These are phyloP conservation scores for Cryptosula pallasiana DNA, from an alignment of 2,888 invertebrate genomes.

Conservation along the genomic window DNA sequence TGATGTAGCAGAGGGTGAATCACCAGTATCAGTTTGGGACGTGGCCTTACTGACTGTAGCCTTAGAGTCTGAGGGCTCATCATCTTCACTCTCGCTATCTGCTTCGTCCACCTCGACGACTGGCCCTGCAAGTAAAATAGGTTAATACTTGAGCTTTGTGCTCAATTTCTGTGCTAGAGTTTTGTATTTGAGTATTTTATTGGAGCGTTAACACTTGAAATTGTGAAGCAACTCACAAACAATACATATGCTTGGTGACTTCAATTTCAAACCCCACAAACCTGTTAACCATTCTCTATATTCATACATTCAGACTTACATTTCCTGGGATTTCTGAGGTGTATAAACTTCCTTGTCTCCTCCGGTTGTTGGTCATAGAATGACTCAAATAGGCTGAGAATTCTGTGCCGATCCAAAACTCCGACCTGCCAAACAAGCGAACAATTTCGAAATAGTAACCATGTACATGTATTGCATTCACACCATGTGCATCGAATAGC, in stretches of 20 bases:
- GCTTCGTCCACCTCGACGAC: slow-evolving; percentile 49
- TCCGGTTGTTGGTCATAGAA: slow-evolving; percentile 44
- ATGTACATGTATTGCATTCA: no score
- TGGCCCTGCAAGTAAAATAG: slow-evolving; percentile 46
- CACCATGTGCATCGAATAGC: no score
- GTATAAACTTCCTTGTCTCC: slow-evolving; percentile 29
- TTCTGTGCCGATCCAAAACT: slow-evolving; percentile 46
- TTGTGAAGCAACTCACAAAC: no score
- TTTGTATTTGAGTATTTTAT: no score
- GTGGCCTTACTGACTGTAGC: background rate
- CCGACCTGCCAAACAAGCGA: no score
- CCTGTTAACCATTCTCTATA: no score
- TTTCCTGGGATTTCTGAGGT: slow-evolving; percentile 47
- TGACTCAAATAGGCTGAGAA: slow-evolving; percentile 47
- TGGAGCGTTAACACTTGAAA: no score
- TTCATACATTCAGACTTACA: slow-evolving; percentile 38
- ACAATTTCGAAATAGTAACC: no score
- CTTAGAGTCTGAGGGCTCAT: slow-evolving; percentile 26
- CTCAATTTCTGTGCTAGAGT: no score
- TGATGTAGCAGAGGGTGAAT: background rate
- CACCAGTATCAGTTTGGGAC: background rate
- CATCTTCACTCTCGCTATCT: slow-evolving; percentile 40
- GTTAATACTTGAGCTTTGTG: no score
- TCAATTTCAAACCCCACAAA: no score
- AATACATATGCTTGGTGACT: no score